Evolutionary conservation across 1,140 invertebrate species (phyloP).

Genomic region (Lepidurus packardi): DNA sequence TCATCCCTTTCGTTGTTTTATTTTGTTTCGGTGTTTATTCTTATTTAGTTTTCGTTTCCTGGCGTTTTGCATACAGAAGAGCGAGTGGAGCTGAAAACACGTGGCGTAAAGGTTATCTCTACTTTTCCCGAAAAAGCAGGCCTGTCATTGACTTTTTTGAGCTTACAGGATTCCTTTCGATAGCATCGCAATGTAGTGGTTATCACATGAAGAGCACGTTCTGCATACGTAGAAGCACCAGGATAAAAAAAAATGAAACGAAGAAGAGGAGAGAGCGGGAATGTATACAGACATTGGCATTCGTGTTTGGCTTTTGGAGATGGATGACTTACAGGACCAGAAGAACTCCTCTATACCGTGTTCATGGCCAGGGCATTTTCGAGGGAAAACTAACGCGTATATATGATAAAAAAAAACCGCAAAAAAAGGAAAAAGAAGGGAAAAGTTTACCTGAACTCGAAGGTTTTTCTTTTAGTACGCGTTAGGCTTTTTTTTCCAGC

Average conservation of each 20-base stretch:
- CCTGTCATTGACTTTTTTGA: not conserved
- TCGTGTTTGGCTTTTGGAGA: not conserved
- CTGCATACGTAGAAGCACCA: not conserved
- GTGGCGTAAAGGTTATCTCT: not conserved
- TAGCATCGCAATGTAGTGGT: not conserved
- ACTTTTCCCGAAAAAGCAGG: not conserved
- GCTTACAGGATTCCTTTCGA: not conserved
- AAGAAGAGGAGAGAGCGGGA: not conserved
- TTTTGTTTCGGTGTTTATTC: no score
- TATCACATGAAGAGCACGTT: slow-evolving; percentile 14
- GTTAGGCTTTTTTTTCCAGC: not conserved
- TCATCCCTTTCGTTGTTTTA: no score
- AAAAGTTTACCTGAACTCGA: not conserved
- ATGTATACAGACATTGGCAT: not conserved
- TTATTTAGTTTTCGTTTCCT: no score
- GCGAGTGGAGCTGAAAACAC: not conserved
- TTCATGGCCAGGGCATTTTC: not conserved
- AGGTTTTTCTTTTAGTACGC: not conserved
- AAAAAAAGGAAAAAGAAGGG: not conserved
- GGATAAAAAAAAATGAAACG: not conserved
- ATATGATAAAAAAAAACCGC: not conserved
- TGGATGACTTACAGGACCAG: slow-evolving; percentile 4
- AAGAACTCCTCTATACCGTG: not conserved
- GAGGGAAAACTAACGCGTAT: not conserved
- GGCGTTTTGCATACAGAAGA: not conserved